Evolutionary conservation across 2,113 vertebrate genomes (phyloP).

Genomic region (Aegithalos caudatus): DNA sequence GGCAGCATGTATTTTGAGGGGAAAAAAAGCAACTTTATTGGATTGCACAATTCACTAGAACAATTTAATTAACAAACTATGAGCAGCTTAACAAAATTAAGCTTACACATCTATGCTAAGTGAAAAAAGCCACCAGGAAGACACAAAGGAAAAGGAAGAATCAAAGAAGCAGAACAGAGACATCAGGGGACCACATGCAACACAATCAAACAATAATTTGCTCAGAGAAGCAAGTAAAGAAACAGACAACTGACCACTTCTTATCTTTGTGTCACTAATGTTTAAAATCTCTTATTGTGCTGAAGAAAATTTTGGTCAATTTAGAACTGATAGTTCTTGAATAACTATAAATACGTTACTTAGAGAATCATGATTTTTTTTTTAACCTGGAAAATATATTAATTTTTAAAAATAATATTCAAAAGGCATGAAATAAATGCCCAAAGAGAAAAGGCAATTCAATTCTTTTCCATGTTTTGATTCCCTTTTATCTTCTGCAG

Average conservation of each 20-base stretch:
- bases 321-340: background rate
- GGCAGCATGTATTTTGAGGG: background rate
- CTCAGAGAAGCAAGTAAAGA: background rate
- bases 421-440: background rate
- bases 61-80: background rate
- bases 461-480: background rate
- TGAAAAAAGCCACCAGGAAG: background rate
- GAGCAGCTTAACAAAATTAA: background rate
- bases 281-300: background rate
- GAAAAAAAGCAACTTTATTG: background rate
- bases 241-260: background rate
- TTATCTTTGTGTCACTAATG: background rate
- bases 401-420: background rate
- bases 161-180: background rate
- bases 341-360: background rate
- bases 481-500: background rate
- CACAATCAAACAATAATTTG: background rate
- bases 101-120: background rate
- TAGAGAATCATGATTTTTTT: background rate
- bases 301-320: background rate
- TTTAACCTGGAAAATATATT: background rate
- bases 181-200: background rate
- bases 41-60: background rate
- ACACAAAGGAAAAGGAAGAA: background rate
- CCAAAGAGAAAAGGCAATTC: background rate